phyloP scores from a whole-genome alignment of 2,888 invertebrate species.

The Apoderus coryli region DNA sequence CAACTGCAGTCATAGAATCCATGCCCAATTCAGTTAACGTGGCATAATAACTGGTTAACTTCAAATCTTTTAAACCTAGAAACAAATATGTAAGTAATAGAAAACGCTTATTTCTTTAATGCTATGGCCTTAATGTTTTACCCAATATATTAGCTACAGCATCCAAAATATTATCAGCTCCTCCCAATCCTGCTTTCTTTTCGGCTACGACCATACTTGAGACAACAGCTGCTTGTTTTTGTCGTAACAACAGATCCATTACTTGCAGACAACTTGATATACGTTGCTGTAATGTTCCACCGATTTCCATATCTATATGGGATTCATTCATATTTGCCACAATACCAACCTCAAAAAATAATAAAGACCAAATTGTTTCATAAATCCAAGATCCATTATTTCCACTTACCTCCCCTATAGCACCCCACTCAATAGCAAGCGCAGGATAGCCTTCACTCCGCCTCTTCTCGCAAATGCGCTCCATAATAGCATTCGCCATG shows the following conservation, averaged over 20 bases:
- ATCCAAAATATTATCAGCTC: conserved; percentile 53
- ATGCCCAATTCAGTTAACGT: conserved; percentile 84
- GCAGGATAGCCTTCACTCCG: conserved; percentile 55
- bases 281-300: conserved; percentile 52
- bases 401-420: conserved; percentile 68
- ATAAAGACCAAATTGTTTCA: neutral
- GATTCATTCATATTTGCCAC: conserved; percentile 43
- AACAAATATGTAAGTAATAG: neutral
- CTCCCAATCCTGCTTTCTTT: conserved; percentile 46
- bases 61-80: conserved; percentile 36
- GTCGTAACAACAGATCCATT: conserved; percentile 55
- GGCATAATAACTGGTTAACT: conserved; percentile 52
- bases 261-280: conserved; percentile 47
- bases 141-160: conserved; percentile 48
- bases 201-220: conserved; percentile 80
- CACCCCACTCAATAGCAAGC: conserved; percentile 85
- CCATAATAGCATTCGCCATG: conserved; percentile 81
- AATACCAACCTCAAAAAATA: conserved; percentile 38
- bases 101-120: no score
- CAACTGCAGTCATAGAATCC: conserved; percentile 95
- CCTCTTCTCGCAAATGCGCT: conserved; percentile 68
- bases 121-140: conserved; percentile 20
- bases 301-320: conserved; percentile 31
- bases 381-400: conserved; percentile 1
- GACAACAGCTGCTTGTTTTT: conserved; percentile 45